Evolutionary conservation across 1,140 invertebrate species (phyloP), one percentile per base, ranked within the genome.

Genomic region (Lamellibrachia luymesi): DNA sequence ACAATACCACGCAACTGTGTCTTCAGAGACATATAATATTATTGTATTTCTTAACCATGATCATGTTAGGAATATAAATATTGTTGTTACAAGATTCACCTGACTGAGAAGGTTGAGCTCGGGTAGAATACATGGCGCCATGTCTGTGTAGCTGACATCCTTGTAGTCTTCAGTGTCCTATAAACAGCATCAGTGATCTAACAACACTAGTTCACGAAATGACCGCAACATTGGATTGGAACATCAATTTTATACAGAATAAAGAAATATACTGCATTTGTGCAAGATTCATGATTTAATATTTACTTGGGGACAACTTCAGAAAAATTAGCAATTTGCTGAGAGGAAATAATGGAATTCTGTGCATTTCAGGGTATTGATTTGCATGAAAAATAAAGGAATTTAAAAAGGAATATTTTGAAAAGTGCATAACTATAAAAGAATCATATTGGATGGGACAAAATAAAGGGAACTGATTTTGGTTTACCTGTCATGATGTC

Each of bases 51-150:
- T 38, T 38, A 38, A 38, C 38, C 38, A 10, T 80, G 64, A 10
- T 17, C 2, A 22, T 80, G 13, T 80, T 80, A 22, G 13, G 64
- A 80, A 80, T 10, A 17, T 22, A 17, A 22, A 80, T 80, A 22
- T 80, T 80, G 64, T 80, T 10, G 25, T 80, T 6, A 80, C 64
- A 80, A 8, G 1, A 80, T 92, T 95, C 93, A 97, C 98, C 96
- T 98, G 97, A 94, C 97, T 97, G 17, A 99, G 96, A 13, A 97
- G 97, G 94, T 97, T 96, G 90, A 99, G 95, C 95, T 99, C 98
- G 0, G 98, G 98, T 89, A 99, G 96, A 51, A 99, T 97, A 95
- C 98, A 98, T 0, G 98, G 98, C 0, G 98, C 98, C 95, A 97
- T 97, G 93, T 98, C 95, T 92, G 97, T 95, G n/a, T 97, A 96